Evolutionary conservation across 1,140 invertebrate genomes (phyloP).

Genomic region (Atta colombica): DNA sequence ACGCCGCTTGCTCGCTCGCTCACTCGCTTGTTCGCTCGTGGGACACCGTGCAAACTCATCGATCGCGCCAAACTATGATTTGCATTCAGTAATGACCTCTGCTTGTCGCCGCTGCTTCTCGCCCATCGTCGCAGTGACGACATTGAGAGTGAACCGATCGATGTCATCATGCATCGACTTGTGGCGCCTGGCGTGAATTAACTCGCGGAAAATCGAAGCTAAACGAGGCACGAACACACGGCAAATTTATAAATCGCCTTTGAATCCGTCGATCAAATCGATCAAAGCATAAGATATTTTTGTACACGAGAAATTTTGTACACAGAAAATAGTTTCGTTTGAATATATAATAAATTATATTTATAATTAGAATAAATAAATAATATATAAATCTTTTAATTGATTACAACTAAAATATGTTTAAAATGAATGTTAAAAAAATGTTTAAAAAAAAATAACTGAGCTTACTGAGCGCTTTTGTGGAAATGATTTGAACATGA

Average conservation of each 20-base stretch:
- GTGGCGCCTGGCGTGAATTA: conserved; percentile 36
- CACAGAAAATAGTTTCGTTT: neutral
- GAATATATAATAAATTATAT: neutral
- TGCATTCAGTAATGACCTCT: conserved; percentile 83
- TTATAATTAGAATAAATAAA: neutral
- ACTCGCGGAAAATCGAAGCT: conserved; percentile 48
- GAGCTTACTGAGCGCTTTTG: neutral
- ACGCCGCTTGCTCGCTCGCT: conserved; percentile 67
- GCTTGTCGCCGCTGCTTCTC: conserved; percentile 55
- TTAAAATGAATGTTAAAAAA: neutral
- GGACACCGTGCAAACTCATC: conserved; percentile 77
- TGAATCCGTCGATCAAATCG: neutral
- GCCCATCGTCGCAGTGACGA: conserved; percentile 58
- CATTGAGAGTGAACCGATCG: conserved; percentile 71
- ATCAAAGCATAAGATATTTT: neutral
- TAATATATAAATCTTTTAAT: neutral
- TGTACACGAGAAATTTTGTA: neutral
- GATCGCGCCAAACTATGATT: conserved; percentile 79
- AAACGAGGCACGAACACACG: conserved; percentile 3
- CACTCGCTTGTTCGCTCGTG: conserved; percentile 66
- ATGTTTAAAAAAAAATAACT: neutral
- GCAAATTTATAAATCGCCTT: conserved; percentile 20
- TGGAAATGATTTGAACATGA: neutral
- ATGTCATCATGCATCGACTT: conserved; percentile 41
- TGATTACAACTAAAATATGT: neutral